A percentile compares a stretch with the other conserved stretches of the same genome.
Evolutionary conservation across 2,888 invertebrate species (phyloP).

Genomic region (Cyrtodaria siliqua): DNA sequence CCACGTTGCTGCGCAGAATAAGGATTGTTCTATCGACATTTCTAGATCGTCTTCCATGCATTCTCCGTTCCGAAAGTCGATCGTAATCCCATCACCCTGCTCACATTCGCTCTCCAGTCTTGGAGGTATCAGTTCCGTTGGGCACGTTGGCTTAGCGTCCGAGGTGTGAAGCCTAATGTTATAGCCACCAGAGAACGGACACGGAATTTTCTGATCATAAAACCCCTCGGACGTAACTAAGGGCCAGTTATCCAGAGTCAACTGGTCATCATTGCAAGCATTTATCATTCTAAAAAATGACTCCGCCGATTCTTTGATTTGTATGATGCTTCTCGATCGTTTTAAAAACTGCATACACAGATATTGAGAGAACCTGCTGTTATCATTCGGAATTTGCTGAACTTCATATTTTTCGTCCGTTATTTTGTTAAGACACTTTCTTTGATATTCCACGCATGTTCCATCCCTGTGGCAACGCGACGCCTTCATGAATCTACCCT

Average conservation of each 20-base stretch:
- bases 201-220: slow-evolving; percentile 48
- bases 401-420: slow-evolving; percentile 74
- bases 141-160: slow-evolving; percentile 55
- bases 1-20: slow-evolving; percentile 76
- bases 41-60: slow-evolving; percentile 68
- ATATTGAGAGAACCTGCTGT: slow-evolving; percentile 52
- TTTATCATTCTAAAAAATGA: slow-evolving; percentile 41
- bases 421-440: slow-evolving; percentile 64
- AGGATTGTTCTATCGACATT: slow-evolving; percentile 58
- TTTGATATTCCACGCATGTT: slow-evolving; percentile 40
- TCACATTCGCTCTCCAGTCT: slow-evolving; percentile 81
- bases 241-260: slow-evolving; percentile 79
- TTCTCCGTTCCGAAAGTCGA: slow-evolving; percentile 72
- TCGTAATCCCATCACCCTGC: slow-evolving; percentile 74
- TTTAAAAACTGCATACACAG: slow-evolving; percentile 79
- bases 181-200: slow-evolving; percentile 71
- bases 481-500: slow-evolving; percentile 33
- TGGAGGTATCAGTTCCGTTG: slow-evolving; percentile 57
- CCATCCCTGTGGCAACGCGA: slow-evolving; percentile 38
- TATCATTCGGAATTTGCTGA: slow-evolving; percentile 47
- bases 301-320: slow-evolving; percentile 70
- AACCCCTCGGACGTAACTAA: slow-evolving; percentile 71
- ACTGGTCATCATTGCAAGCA: slow-evolving; percentile 70
- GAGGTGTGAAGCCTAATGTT: slow-evolving; percentile 58
- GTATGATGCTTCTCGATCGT: slow-evolving; percentile 76